These are phyloP conservation scores for Poeciliopsis occidentalis DNA, from an alignment of 2,113 vertebrate genomes.

Conservation along the genomic window DNA sequence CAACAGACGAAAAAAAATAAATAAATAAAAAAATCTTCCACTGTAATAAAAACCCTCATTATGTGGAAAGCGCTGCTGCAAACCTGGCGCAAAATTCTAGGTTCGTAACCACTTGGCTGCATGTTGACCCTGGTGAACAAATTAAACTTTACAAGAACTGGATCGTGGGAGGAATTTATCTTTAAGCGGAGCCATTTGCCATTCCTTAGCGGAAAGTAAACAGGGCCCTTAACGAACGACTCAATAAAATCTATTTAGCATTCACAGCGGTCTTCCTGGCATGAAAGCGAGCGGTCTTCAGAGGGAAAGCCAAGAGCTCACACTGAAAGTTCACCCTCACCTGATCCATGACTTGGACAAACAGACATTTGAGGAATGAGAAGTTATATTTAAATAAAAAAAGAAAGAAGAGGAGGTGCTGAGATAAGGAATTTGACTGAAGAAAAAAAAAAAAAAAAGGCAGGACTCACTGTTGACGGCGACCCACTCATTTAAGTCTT, in stretches of 20 bases:
- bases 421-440: neutral
- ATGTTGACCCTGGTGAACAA: neutral
- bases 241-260: conserved; percentile 67
- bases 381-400: neutral
- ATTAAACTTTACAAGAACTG: conserved; percentile 1
- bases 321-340: conserved; percentile 24
- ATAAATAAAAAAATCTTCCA: neutral
- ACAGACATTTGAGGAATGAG: conserved; percentile 20
- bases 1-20: conserved; percentile 1
- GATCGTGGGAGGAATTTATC: conserved; percentile 19
- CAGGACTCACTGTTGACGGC: conserved; percentile 91
- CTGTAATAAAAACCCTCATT: neutral
- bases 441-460: neutral
- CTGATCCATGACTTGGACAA: conserved; percentile 20
- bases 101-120: neutral
- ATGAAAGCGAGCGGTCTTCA: conserved; percentile 33
- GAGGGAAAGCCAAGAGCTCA: conserved; percentile 33
- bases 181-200: conserved; percentile 25
- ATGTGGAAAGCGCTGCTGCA: neutral
- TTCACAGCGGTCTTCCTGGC: conserved; percentile 48
- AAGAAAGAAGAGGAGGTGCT: neutral
- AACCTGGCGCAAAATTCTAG: neutral
- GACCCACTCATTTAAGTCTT: conserved; percentile 96
- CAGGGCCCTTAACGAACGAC: conserved; percentile 19
- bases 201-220: conserved; percentile 46